Evolutionary conservation across 2,888 invertebrate genomes (phyloP).

Genomic region (Halocaridina rubra): DNA sequence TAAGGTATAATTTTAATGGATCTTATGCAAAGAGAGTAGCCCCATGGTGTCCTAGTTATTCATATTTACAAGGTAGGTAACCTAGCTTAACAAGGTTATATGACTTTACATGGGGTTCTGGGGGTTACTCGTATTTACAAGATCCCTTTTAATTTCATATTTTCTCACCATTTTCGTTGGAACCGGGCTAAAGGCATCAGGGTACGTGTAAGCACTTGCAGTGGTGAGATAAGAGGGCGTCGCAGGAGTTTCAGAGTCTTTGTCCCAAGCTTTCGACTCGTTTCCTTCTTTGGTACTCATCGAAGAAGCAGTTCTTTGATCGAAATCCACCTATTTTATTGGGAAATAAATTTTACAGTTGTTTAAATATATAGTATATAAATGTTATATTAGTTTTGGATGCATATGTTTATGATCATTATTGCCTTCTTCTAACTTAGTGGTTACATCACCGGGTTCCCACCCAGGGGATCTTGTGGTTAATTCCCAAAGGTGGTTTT

Average conservation of each 20-base stretch:
- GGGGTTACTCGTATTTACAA: no score
- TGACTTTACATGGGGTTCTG: no score
- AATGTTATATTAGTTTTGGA: no score
- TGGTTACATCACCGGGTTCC: no score
- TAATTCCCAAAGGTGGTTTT: no score
- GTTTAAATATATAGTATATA: no score
- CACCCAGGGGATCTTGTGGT: no score
- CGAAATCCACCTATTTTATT: constrained; percentile 62
- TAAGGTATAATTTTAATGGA: background rate
- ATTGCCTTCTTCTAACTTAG: no score
- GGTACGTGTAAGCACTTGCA: constrained; percentile 57
- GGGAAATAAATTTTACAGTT: no score
- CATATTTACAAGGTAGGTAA: background rate
- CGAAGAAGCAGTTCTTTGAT: constrained; percentile 60
- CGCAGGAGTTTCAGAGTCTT: constrained; percentile 40
- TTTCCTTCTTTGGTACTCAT: constrained; percentile 50
- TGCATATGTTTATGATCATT: no score
- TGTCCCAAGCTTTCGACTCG: constrained; percentile 44
- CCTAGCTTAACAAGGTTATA: background rate
- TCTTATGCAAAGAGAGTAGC: background rate
- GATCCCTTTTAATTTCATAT: no score
- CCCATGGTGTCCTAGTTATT: no score
- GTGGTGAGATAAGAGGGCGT: constrained; percentile 59
- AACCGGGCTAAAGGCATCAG: constrained; percentile 54
- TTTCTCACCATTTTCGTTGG: constrained; percentile 56